Conservation (phyloP, 2,797 vertebrate species). For the Periophthalmus magnuspinnatus region DNA sequence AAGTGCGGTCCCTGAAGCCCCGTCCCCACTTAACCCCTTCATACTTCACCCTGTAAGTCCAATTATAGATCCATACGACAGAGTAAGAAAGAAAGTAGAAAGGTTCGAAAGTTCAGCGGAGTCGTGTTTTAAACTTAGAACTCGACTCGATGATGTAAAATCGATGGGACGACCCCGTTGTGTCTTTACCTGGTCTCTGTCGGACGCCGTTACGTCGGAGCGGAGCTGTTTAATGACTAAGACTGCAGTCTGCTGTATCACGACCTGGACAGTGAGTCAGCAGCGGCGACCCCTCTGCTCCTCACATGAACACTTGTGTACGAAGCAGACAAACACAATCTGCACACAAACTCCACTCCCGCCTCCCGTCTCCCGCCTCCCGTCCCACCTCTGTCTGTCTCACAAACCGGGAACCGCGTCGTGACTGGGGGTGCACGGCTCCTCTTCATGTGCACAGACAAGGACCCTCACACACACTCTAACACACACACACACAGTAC, state of each 20-base stretch:
- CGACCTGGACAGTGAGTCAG: slow-evolving; percentile 76
- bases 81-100: neutral
- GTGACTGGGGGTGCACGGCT: slow-evolving; percentile 76
- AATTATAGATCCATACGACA: neutral
- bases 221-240: slow-evolving; percentile 68
- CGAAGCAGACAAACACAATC: slow-evolving; percentile 71
- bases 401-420: slow-evolving; percentile 64
- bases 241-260: slow-evolving; percentile 73
- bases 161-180: slow-evolving; percentile 13
- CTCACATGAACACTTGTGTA: slow-evolving; percentile 55
- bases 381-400: slow-evolving; percentile 38
- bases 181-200: slow-evolving; percentile 18
- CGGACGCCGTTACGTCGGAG: slow-evolving; percentile 42
- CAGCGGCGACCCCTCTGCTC: slow-evolving; percentile 62
- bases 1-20: neutral
- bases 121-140: neutral
- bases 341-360: slow-evolving; percentile 56
- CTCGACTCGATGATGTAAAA: neutral
- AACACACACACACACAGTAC: slow-evolving; percentile 13
- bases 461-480: slow-evolving; percentile 35
- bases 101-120: slow-evolving; percentile 8
- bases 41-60: neutral
- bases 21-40: neutral
- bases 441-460: slow-evolving; percentile 72
- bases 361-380: slow-evolving; percentile 43